Evolutionary conservation across 2,113 vertebrate species (phyloP).

Genomic region (human (Homo sapiens)): GRCh38 chr5:418001-418500

Average conservation of each 20-base stretch:
- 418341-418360: too few relatives aligned
- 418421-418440: background rate
- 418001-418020: background rate
- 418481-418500: fast-evolving
- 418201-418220: background rate
- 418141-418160: background rate
- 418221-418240: background rate
- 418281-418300: background rate
- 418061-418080: background rate
- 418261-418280: background rate
- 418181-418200: background rate
- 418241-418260: background rate
- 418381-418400: background rate
- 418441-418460: background rate
- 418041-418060: background rate
- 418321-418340: background rate
- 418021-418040: background rate
- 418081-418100: background rate
- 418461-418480: background rate
- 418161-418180: background rate
- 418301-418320: background rate
- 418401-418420: background rate
- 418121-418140: background rate
- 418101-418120: background rate
- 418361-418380: background rate